phyloP scores from a whole-genome alignment of 2,888 invertebrate genomes.

The Lycaena phlaeas region DNA sequence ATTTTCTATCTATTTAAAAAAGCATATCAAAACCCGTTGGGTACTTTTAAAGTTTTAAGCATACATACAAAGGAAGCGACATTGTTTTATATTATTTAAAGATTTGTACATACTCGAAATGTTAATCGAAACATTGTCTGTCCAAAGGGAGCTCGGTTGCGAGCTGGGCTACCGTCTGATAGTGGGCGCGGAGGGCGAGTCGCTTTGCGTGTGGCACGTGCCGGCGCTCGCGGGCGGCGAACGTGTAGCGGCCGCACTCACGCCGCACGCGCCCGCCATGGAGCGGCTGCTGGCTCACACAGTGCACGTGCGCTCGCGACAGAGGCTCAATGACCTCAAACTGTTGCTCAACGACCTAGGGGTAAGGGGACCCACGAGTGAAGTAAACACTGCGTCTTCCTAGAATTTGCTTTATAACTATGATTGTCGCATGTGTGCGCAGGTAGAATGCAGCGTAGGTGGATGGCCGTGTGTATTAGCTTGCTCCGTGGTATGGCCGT shows the following conservation, averaged over 20 bases:
- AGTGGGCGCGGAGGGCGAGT: constrained; percentile 83
- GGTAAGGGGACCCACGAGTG: too few species aligned
- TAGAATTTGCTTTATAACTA: too few species aligned
- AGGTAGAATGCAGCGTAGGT: constrained; percentile 83
- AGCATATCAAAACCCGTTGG: too few species aligned
- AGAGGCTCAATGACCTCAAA: constrained; percentile 86
- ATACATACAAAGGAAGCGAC: too few species aligned
- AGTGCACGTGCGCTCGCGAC: constrained; percentile 92
- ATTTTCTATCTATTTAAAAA: too few species aligned
- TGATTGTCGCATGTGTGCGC: constrained; percentile 4
- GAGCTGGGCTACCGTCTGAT: constrained; percentile 91
- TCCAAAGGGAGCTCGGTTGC: constrained; percentile 84
- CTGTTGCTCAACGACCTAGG: constrained; percentile 80
- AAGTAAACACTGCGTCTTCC: too few species aligned
- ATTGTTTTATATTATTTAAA: too few species aligned
- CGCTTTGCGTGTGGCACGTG: constrained; percentile 73
- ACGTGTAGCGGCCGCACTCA: constrained; percentile 79
- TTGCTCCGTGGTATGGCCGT: constrained; percentile 90
- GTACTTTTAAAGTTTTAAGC: too few species aligned
- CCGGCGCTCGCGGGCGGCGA: constrained; percentile 71
- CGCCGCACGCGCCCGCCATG: constrained; percentile 94
- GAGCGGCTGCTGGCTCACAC: constrained; percentile 95
- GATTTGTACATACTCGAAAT: too few species aligned
- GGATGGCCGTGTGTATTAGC: constrained; percentile 95
- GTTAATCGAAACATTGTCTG: too few species aligned